Conservation (phyloP, 2,888 invertebrate species). For the Yponomeuta plumbellus region DNA sequence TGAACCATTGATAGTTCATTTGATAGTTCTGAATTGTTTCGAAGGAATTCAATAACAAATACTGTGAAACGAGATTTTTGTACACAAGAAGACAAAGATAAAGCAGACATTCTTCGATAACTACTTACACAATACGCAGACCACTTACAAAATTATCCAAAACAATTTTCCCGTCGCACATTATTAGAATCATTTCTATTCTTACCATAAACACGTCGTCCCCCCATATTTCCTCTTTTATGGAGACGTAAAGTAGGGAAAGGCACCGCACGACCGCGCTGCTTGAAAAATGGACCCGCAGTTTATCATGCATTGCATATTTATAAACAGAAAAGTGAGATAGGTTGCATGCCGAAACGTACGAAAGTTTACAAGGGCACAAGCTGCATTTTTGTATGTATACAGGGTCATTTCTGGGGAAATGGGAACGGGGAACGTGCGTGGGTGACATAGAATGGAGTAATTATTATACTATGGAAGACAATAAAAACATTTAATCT, state of each 20-base stretch:
- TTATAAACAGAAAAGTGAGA: not conserved
- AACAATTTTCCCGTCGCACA: not conserved
- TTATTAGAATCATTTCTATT: not conserved
- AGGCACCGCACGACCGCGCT: not conserved
- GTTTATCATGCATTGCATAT: conserved; percentile 3
- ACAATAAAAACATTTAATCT: no score
- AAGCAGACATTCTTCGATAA: no score
- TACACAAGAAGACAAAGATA: no score
- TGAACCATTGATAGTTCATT: no score
- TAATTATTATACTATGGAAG: no score
- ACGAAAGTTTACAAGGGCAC: not conserved
- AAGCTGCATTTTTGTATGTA: no score
- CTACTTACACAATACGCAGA: not conserved
- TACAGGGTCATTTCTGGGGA: no score
- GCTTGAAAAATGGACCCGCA: conserved; percentile 1
- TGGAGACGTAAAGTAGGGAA: not conserved
- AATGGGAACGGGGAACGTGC: no score
- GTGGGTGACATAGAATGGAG: no score
- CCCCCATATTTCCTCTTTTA: not conserved
- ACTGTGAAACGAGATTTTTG: no score
- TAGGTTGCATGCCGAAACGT: not conserved
- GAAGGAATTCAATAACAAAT: no score
- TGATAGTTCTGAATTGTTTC: no score
- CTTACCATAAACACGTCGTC: not conserved
- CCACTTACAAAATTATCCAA: not conserved